These are phyloP conservation scores for Harlomillsia oculata DNA, from an alignment of 1,140 invertebrate genomes.

Conservation along the genomic window DNA sequence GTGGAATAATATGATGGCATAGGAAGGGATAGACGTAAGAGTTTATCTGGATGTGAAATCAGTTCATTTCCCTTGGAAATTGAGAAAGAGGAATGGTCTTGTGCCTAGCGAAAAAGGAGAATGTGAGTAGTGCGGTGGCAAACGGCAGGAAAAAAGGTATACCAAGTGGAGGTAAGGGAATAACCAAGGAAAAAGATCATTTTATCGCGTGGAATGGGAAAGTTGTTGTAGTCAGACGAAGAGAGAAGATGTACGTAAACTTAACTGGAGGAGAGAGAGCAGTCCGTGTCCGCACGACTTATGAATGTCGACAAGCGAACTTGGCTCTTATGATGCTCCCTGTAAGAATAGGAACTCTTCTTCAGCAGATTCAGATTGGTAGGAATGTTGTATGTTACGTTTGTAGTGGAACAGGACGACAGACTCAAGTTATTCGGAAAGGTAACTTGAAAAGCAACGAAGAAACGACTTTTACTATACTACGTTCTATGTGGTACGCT, in stretches of 20 bases:
- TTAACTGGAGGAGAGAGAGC: slow-evolving; percentile 5
- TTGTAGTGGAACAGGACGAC: too few relatives aligned
- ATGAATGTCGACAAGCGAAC: not conserved
- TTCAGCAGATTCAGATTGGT: too few relatives aligned
- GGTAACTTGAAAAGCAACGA: too few relatives aligned
- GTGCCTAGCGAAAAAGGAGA: slow-evolving; percentile 2
- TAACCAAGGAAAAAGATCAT: slow-evolving; percentile 20
- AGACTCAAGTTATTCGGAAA: too few relatives aligned
- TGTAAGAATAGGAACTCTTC: too few relatives aligned
- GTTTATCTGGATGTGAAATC: slow-evolving; percentile 33
- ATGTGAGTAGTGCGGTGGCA: not conserved
- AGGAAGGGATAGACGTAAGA: slow-evolving; percentile 14
- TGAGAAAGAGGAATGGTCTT: slow-evolving; percentile 31
- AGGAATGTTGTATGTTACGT: not conserved
- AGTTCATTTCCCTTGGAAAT: slow-evolving; percentile 36
- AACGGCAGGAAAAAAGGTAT: not conserved
- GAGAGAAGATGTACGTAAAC: slow-evolving; percentile 9
- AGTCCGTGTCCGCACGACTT: not conserved
- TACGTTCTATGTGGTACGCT: too few relatives aligned
- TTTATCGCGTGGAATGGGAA: slow-evolving; percentile 16
- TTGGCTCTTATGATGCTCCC: too few relatives aligned
- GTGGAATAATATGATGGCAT: slow-evolving; percentile 20
- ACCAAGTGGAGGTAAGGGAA: slow-evolving; percentile 10
- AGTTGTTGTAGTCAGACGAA: not conserved
- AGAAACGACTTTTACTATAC: too few relatives aligned